Base-by-base conservation (phyloP, 2,888 invertebrate species). In the Apamea monoglypha region DNA sequence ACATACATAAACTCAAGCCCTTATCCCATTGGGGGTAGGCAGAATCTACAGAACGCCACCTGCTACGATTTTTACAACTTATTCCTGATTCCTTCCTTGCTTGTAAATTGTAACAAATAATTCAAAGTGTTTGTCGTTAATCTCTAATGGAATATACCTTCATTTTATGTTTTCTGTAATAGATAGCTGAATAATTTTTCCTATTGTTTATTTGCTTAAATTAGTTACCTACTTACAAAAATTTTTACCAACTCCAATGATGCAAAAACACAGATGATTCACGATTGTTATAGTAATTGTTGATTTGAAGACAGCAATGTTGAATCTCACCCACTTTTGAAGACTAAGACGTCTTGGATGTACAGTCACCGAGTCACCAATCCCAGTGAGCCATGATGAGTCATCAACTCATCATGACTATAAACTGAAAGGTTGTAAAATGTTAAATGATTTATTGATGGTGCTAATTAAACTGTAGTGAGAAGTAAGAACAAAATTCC, bases 221-320 rank as follows among this genome's bases (percentile, higher is more conserved):
- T 71, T 25, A 40, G 50, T n/a, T 18, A 74, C 32, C 14, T 47
- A 47, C 47, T 47, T 14, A 8, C 40, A 77, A 47, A 50, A 44
- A 59, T 32, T 1, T 61, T 32, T 6, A 71, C 21, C 29, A 67
- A 63, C 29, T 63, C 25, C 40, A 64, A 59, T 67, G 50, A 80
- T 47, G 73, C 79, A 64, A 84, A 64, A 16, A 67, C 59, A 7
- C n/a, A 32, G 56, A 74, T 82, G 85, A 82, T 44, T 80, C 73
- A 82, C 44, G 14, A 29, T 64, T 67, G 12, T 32, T 66, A 29
- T 71, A 76, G 71, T 72, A 68, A 72, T 72, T 66, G 47, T 68
- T 76, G 50, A 82, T 80, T 76, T 63, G 21, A 64, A 72, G 86
- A 73, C 66, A 12, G 21, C 61, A 56, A 25, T 80, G 64, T 80